Percentiles rank a stretch among this genome's conserved stretches.
phyloP scores from a whole-genome alignment of 2,797 vertebrate species.

The Trachops cirrhosus region DNA sequence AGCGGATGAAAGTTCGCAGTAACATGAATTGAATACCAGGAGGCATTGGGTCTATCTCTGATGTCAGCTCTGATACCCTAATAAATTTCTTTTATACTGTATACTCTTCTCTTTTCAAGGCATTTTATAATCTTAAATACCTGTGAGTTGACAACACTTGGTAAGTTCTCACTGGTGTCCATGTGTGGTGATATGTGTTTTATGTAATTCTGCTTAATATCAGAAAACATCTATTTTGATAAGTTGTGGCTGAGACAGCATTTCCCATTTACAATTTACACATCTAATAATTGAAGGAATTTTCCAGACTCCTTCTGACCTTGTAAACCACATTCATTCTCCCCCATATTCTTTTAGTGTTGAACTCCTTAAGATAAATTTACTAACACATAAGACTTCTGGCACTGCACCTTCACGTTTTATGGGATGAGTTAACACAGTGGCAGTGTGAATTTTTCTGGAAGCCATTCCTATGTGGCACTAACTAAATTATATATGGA shows the following conservation, averaged over 20 bases:
- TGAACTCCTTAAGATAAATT: not conserved
- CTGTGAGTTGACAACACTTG: not conserved
- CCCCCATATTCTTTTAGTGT: not conserved
- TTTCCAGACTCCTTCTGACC: not conserved
- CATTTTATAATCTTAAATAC: not conserved
- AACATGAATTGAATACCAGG: not conserved
- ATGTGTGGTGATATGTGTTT: not conserved
- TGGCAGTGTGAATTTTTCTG: not conserved
- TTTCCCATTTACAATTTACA: not conserved
- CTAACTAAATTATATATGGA: not conserved
- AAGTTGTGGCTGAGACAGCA: not conserved
- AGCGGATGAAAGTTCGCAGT: not conserved
- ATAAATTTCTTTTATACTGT: not conserved
- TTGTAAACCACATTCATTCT: not conserved
- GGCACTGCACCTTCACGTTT: not conserved
- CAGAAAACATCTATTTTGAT: not conserved
- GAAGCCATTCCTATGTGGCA: not conserved
- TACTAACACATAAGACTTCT: not conserved
- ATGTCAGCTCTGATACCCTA: not conserved
- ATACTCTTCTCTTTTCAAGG: not conserved
- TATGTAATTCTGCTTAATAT: not conserved
- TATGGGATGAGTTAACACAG: not conserved
- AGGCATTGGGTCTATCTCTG: not conserved
- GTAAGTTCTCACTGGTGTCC: not conserved
- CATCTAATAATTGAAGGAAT: not conserved